Evolutionary conservation across 1,140 invertebrate genomes (phyloP).

Genomic region (Drosophila navojoa): DNA sequence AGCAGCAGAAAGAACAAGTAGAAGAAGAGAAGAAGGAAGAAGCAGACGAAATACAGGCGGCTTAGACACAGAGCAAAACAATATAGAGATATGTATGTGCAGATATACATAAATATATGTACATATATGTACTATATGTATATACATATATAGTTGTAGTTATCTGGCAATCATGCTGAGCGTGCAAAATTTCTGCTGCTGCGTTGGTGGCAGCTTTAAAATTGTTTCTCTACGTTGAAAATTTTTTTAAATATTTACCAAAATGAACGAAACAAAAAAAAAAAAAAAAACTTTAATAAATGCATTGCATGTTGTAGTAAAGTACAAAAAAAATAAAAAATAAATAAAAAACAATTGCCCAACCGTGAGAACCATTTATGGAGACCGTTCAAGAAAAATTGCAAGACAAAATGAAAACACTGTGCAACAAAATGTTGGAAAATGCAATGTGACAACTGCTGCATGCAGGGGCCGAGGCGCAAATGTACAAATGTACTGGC

Average conservation of each 20-base stretch:
- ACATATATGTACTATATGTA: neutral
- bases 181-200: slow-evolving; percentile 21
- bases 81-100: neutral
- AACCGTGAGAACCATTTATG: slow-evolving; percentile 80
- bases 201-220: slow-evolving; percentile 40
- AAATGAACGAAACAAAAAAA: neutral
- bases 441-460: slow-evolving; percentile 65
- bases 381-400: slow-evolving; percentile 67
- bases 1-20: slow-evolving; percentile 15
- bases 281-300: slow-evolving; percentile 22
- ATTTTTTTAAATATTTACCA: slow-evolving; percentile 9
- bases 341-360: slow-evolving; percentile 51
- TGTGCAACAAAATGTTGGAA: slow-evolving; percentile 72
- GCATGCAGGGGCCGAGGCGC: too few relatives aligned
- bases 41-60: slow-evolving; percentile 3
- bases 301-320: slow-evolving; percentile 37
- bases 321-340: neutral
- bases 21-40: slow-evolving; percentile 4
- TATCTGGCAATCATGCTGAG: slow-evolving; percentile 27
- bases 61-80: slow-evolving; percentile 40
- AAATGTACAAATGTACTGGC: neutral
- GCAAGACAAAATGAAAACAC: slow-evolving; percentile 61
- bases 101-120: neutral
- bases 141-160: neutral
- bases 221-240: slow-evolving; percentile 27